A percentile compares a stretch with the other conserved stretches of the same genome.
Conservation (phyloP, 2,888 invertebrate genomes). For the Spodoptera littoralis region DNA sequence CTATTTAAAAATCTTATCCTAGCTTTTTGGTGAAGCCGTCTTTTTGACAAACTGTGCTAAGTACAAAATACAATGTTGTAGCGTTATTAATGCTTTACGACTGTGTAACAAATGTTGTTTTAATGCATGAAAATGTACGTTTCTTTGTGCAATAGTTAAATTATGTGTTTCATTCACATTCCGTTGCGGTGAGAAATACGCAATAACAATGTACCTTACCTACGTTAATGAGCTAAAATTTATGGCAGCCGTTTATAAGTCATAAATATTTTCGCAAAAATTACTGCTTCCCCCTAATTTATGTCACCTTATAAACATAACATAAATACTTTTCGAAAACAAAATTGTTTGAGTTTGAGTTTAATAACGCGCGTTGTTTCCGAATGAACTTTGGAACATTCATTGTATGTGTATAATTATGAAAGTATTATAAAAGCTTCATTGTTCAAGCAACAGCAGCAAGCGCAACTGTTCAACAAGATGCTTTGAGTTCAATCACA, state of each 20-base stretch:
- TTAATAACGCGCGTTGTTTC: slow-evolving; percentile 5
- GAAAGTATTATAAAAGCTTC: no score
- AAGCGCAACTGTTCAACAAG: not conserved
- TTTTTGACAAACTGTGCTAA: slow-evolving; percentile 14
- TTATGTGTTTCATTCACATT: slow-evolving; percentile 32
- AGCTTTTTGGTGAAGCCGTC: slow-evolving; percentile 17
- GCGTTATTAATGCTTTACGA: slow-evolving; percentile 9
- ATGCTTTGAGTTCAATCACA: slow-evolving; percentile 34
- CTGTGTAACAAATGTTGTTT: slow-evolving; percentile 13
- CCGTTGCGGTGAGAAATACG: slow-evolving; percentile 31
- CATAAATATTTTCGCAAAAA: slow-evolving; percentile 58
- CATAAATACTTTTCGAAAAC: slow-evolving; percentile 24
- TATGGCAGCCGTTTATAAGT: slow-evolving; percentile 49
- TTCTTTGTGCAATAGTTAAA: slow-evolving; percentile 28
- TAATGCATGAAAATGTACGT: slow-evolving; percentile 15
- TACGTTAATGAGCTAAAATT: slow-evolving; percentile 52
- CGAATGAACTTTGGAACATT: slow-evolving; percentile 1
- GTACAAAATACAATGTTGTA: slow-evolving; percentile 8
- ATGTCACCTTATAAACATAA: slow-evolving; percentile 45
- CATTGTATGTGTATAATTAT: no score
- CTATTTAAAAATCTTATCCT: slow-evolving; percentile 41
- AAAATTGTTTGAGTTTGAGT: slow-evolving; percentile 17
- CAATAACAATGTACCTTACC: slow-evolving; percentile 34
- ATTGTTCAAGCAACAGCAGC: no score
- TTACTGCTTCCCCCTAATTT: slow-evolving; percentile 49